Evolutionary conservation across 2,888 invertebrate species (phyloP).

Genomic region (Aphodius sticticus): DNA sequence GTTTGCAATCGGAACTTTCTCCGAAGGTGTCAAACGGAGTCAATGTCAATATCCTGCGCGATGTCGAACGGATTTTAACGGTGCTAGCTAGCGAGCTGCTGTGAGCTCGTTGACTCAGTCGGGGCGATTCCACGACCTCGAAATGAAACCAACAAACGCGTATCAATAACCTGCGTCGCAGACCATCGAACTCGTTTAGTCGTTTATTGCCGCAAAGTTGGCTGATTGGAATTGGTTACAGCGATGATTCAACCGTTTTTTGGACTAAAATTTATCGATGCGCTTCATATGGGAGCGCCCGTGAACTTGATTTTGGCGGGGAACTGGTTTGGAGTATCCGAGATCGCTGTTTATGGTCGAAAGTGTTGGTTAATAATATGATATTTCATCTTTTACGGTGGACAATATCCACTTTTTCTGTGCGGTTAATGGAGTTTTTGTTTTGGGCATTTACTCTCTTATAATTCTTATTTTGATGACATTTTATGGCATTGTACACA

Average conservation of each 20-base stretch:
- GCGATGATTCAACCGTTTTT: slow-evolving; percentile 4
- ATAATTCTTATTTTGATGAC: no score
- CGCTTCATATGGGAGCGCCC: background rate
- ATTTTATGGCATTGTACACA: no score
- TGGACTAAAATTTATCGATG: background rate
- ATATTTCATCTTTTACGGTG: background rate
- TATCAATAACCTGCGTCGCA: background rate
- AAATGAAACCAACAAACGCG: slow-evolving; percentile 8
- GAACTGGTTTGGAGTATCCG: background rate
- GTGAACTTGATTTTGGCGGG: background rate
- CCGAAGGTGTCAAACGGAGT: slow-evolving; percentile 25
- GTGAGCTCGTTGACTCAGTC: slow-evolving; percentile 7
- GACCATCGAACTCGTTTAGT: background rate
- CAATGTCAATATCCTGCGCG: slow-evolving; percentile 37
- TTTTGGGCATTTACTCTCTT: no score
- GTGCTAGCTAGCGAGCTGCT: slow-evolving; percentile 6
- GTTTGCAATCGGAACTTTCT: slow-evolving; percentile 30
- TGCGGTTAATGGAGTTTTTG: no score
- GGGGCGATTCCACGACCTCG: slow-evolving; percentile 7
- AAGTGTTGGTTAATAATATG: background rate
- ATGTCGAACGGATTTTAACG: slow-evolving; percentile 17
- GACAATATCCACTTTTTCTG: no score
- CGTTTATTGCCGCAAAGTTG: background rate
- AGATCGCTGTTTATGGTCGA: background rate
- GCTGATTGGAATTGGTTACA: background rate